Evolutionary conservation across 2,797 vertebrate species (phyloP), one percentile per base, ranked within the genome.

Genomic region (Thaleichthys pacificus): DNA sequence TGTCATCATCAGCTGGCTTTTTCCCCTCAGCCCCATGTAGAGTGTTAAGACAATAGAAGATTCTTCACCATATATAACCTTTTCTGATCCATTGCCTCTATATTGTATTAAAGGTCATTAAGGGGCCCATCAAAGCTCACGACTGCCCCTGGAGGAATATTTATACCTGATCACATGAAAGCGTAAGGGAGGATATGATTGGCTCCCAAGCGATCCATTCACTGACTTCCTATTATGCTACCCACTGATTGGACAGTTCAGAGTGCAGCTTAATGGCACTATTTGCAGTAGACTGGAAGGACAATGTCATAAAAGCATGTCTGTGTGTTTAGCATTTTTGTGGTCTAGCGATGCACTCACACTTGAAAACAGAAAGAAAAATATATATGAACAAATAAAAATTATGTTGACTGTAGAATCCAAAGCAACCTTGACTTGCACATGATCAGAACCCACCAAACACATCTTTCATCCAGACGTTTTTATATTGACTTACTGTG

Each of bases 401-500:
- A 12, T 47, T 0, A 12, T 38, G 9, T 47, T 47, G 42, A 22
- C 58, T 26, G 62, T 69, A 64, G 42, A 63, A 47, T 80, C 57
- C 66, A 63, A 75, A 72, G 71, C 75, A 75, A 73, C 82, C 78
- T 76, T 80, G 42, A 47, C 42, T 56, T 56, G 78, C 79, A 79
- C 24, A 1, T 12, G 61, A 51, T 56, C 61, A 78, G 60, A 78
- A 71, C 81, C 76, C 72, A 77, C 74, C 65, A 72, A 80, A 74
- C 64, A 64, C 35, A 80, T 85, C 77, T 65, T 72, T 73, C 62
- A 73, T 79, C 61, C 65, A 67, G 65, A 72, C 8, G 61, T 73
- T 78, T 76, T 81, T 76, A 66, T 78, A 80, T 80, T 77, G 77
- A 84, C 73, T 84, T 76, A 32, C 28, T 42, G 32, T 78, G 19